phyloP scores from a whole-genome alignment of 53 echinoderm and acorn worm genomes.

The Paracentrotus lividus region DNA sequence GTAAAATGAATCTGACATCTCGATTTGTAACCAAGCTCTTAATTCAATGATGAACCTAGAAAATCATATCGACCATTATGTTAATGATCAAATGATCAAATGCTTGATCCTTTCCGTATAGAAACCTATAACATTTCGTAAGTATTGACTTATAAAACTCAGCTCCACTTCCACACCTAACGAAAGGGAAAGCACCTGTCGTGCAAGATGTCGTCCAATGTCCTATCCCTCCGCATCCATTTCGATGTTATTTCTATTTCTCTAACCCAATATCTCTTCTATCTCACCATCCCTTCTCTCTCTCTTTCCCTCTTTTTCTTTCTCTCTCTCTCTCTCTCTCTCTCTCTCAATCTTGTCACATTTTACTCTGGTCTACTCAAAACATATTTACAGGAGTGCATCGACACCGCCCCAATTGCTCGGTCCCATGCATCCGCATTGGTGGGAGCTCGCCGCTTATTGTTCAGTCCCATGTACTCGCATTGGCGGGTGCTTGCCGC shows the following conservation, averaged over 20 bases:
- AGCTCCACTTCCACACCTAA: neutral
- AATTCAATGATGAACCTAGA: no score
- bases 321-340: slow-evolving; percentile 2
- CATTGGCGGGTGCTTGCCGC: neutral
- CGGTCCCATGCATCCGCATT: slow-evolving; percentile 13
- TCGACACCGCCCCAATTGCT: neutral
- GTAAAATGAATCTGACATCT: no score
- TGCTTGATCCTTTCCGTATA: no score
- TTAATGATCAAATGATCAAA: no score
- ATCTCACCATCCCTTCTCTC: no score
- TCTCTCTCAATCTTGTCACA: neutral
- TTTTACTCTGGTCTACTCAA: neutral
- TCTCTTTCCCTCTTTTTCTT: no score
- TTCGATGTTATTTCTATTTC: neutral
- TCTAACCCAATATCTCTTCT: neutral
- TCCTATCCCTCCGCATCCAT: neutral
- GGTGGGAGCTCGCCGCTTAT: neutral
- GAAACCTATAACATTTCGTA: no score
- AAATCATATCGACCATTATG: no score
- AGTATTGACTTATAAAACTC: no score
- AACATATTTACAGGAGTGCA: slow-evolving; percentile 43
- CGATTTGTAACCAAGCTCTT: no score
- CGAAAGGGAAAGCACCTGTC: neutral
- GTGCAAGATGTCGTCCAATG: neutral
- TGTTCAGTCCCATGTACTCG: neutral